Base-by-base conservation (phyloP, 2,888 invertebrate species). In the Melanotus villosus region DNA sequence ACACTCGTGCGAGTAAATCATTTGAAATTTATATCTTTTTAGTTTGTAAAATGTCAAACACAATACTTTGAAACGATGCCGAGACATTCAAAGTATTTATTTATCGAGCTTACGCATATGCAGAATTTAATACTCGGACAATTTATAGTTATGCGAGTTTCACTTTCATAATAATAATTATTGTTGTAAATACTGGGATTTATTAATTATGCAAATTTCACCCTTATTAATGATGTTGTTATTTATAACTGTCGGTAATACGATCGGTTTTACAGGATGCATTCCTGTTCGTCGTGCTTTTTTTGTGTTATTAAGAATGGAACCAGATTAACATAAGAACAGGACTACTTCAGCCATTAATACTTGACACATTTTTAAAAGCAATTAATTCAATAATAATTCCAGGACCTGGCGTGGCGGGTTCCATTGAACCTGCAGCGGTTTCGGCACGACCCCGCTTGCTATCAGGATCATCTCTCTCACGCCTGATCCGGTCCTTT, bases 301-400 rank as follows among this genome's bases (percentile, higher is more conserved):
- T 64, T 65, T 43, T 47, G 47, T 23, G 38, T 66, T 65, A 56
- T 52, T 59, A 50, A 65, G 58, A 68, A 64, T 52, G 50, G 32
- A 57, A 54, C 47, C 47, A 52, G 62, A 68, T 63, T 68, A 62
- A 41, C 57, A 68, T 68, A 62, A 62, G 43, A 60, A 60, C 65
- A 58, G 45, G 65, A 65, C 58, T 65, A 38, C 60, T 56, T 68
- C 50, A 30, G 57, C 62, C 68, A 68, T 68, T 68, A 68, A 68
- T 68, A 68, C 68, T 68, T 68, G 63, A 68, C 68, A 68, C 68
- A 68, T 68, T 68, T 68, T 63, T 68, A 60, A 68, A 57, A 62
- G 68, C 68, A 68, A 68, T 68, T 63, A 68, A 68, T 68, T 68
- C 62, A 67, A 67, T 62, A 67, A 67, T 62, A 57, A 68, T 54